Conservation (phyloP, 1,140 invertebrate genomes). For the Polypedilum pembai region DNA sequence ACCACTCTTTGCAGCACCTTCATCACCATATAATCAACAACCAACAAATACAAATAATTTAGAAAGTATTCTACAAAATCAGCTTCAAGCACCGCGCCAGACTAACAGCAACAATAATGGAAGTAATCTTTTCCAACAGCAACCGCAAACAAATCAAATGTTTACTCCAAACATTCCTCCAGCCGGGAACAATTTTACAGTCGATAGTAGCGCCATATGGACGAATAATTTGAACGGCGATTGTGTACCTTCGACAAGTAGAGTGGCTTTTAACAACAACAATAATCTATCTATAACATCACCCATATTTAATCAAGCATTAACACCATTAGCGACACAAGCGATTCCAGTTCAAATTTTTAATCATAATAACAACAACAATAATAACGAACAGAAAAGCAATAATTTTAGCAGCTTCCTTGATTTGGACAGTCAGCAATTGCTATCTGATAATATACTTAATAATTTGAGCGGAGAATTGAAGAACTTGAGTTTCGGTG, state of each 20-base stretch:
- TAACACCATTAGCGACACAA: slow-evolving; percentile 1
- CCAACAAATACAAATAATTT: slow-evolving; percentile 9
- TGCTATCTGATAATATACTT: slow-evolving; percentile 31
- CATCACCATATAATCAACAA: slow-evolving; percentile 30
- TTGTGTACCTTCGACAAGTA: slow-evolving; percentile 37
- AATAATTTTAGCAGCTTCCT: slow-evolving; percentile 41
- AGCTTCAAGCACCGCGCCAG: background rate
- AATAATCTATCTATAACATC: slow-evolving; percentile 33
- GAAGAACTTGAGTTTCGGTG: background rate
- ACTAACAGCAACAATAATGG: background rate
- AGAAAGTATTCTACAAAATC: slow-evolving; percentile 6
- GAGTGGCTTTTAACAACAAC: slow-evolving; percentile 33
- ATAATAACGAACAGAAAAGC: slow-evolving; percentile 35
- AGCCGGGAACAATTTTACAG: slow-evolving; percentile 32
- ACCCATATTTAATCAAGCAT: slow-evolving; percentile 31
- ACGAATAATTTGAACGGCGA: slow-evolving; percentile 30
- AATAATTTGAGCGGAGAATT: background rate
- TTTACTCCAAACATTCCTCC: slow-evolving; percentile 39
- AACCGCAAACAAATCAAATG: slow-evolving; percentile 41
- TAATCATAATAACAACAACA: slow-evolving; percentile 29
- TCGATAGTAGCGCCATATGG: slow-evolving; percentile 31
- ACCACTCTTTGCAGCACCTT: slow-evolving; percentile 28
- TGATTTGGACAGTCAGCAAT: slow-evolving; percentile 46
- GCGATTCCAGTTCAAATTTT: slow-evolving; percentile 26
- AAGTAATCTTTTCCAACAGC: slow-evolving; percentile 34